A percentile compares a stretch with the other conserved stretches of the same genome.
phyloP scores from a whole-genome alignment of 2,113 vertebrate species.

The Ceyx melanurus region DNA sequence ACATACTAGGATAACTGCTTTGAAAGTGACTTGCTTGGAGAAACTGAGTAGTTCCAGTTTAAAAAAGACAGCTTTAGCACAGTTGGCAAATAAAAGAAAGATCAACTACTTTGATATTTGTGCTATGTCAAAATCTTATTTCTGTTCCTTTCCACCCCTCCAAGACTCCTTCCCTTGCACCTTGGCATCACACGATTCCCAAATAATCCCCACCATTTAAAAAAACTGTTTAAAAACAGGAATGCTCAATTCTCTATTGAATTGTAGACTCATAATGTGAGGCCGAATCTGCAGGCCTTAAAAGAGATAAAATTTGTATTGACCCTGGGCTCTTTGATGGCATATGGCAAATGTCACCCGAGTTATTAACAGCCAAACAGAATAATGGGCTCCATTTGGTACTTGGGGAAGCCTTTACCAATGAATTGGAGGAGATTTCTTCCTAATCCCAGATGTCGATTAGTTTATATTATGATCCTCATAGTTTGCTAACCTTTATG shows the following conservation, averaged over 20 bases:
- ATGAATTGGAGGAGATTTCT: constrained; percentile 55
- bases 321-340: constrained; percentile 15
- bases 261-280: constrained; percentile 35
- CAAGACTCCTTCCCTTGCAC: neutral
- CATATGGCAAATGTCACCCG: constrained; percentile 54
- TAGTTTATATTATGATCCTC: constrained; percentile 56
- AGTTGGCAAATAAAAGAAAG: neutral
- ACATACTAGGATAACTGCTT: constrained; percentile 12
- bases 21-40: constrained; percentile 49
- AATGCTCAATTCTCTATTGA: neutral
- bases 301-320: constrained; percentile 35
- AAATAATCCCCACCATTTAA: neutral
- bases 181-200: neutral
- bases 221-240: constrained; percentile 29
- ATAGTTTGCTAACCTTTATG: constrained; percentile 58
- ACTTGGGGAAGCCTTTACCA: constrained; percentile 52
- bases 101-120: constrained; percentile 26
- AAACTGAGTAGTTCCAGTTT: constrained; percentile 5
- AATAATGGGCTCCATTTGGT: constrained; percentile 9
- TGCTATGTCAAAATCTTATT: neutral
- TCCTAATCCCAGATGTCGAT: constrained; percentile 44
- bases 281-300: constrained; percentile 23
- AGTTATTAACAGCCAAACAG: constrained; percentile 64
- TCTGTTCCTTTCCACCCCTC: neutral
- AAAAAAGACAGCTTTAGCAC: constrained; percentile 39